Base-by-base conservation (phyloP, 2,888 invertebrate species). In the Hyposoter dolosus region DNA sequence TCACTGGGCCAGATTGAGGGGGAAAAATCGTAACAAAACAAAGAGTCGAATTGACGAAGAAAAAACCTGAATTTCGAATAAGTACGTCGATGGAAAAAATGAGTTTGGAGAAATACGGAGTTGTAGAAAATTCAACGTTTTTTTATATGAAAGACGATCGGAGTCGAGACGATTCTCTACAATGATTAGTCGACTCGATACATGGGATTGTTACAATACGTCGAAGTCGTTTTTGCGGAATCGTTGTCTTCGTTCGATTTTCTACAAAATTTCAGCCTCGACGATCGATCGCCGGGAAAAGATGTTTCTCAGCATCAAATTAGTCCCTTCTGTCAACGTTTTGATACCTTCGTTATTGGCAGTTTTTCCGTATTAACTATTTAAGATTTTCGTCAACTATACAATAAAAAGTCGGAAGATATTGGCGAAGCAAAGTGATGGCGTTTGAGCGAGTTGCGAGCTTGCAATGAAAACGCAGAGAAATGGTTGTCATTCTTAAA, bases 211-310 rank as follows among this genome's bases (percentile, higher is more conserved):
- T 47, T 75, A 84, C 79, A 72, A 76, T 82, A 80, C 63, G 78
- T 75, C 69, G 53, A 45, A 15, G 43, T 79, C 74, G 79, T 75
- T 35, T 60, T 85, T 77, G 74, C 50, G 72, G 60, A 71, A 72
- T 78, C 72, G 82, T 78, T 71, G 86, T 89, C 83, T 79, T 68
- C 45, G 23, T 40, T 72, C 47, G 28, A 35, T 68, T 69, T 43
- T 28, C 9, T 69, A 43, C 6, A 12, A 23, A 43, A 7, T 53
- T 69, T 76, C 4, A 56, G 10, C 7, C 69, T 69, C 47, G 45
- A 74, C 43, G 40, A 56, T 88, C 56, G 87, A 84, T 77, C 88
- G 89, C 86, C 87, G 81, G 85, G 83, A 85, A 88, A 83, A 88
- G 71, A 86, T 72, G 80, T 88, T 79, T 47, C 60, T 69, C 19